Conservation (phyloP, 2,888 invertebrate genomes). For the Drosophila koepferae region DNA sequence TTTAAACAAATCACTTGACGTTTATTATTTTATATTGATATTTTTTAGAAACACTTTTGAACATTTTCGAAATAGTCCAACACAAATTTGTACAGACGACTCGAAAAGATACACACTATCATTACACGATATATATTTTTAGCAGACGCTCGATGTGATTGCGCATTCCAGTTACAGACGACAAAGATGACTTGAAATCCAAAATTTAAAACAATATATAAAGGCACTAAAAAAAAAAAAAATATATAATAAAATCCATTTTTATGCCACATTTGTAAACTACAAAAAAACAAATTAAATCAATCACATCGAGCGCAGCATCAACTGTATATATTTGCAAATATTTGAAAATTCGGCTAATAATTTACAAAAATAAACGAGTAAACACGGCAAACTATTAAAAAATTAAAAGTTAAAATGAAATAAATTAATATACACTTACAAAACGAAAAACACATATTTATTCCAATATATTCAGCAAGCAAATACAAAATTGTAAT, state of each 20-base stretch:
- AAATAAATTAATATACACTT: conserved; percentile 27
- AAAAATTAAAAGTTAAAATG: conserved; percentile 11
- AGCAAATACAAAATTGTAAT: conserved; percentile 47
- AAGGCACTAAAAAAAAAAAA: background rate
- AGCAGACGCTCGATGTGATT: conserved; percentile 38
- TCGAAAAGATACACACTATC: conserved; percentile 41
- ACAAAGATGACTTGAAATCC: conserved; percentile 3
- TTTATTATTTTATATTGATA: conserved; percentile 22
- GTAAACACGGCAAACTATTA: conserved; percentile 39
- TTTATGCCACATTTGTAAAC: background rate
- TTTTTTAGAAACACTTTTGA: background rate
- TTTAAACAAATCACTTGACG: conserved; percentile 32
- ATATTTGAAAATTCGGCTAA: conserved; percentile 6
- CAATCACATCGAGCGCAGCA: conserved; percentile 26
- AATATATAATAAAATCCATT: background rate
- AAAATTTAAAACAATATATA: background rate
- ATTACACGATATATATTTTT: conserved; percentile 4
- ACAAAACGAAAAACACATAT: conserved; percentile 45
- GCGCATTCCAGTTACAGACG: conserved; percentile 37
- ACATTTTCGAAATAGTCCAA: conserved; percentile 29
- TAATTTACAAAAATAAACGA: conserved; percentile 10
- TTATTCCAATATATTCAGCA: conserved; percentile 70
- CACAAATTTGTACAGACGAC: conserved; percentile 23
- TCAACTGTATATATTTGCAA: background rate
- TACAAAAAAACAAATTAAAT: background rate